Evolutionary conservation across 2,113 vertebrate genomes (phyloP).

Genomic region (Trematomus loennbergii): DNA sequence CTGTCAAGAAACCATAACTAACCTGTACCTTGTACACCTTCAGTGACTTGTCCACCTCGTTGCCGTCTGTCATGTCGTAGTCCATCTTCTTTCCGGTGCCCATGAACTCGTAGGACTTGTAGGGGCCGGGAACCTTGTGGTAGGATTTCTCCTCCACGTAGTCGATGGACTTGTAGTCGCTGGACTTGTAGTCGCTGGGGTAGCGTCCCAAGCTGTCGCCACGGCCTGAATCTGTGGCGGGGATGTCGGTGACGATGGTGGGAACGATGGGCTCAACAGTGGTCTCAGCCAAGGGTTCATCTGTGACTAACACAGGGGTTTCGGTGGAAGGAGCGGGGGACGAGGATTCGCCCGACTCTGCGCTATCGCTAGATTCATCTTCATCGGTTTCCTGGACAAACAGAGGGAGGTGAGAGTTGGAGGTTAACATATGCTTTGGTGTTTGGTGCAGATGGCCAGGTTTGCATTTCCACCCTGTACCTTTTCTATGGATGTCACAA

Average conservation of each 20-base stretch:
- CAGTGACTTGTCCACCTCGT: slow-evolving; percentile 81
- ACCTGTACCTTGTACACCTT: slow-evolving; percentile 80
- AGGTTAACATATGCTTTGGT: not conserved
- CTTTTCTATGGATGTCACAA: not conserved
- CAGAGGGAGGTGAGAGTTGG: not conserved
- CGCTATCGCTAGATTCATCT: slow-evolving; percentile 74
- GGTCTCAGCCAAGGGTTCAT: slow-evolving; percentile 51
- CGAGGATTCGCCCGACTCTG: slow-evolving; percentile 77
- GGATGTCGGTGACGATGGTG: slow-evolving; percentile 68
- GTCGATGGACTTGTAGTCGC: slow-evolving; percentile 79
- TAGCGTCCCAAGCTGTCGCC: slow-evolving; percentile 81
- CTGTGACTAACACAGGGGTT: slow-evolving; percentile 58
- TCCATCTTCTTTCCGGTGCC: slow-evolving; percentile 71
- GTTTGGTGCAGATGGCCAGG: not conserved
- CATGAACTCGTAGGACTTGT: slow-evolving; percentile 80
- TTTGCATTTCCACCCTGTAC: not conserved
- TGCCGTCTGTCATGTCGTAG: slow-evolving; percentile 62
- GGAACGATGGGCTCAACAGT: slow-evolving; percentile 60
- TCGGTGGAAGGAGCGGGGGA: slow-evolving; percentile 46
- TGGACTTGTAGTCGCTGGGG: slow-evolving; percentile 74
- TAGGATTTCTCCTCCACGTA: slow-evolving; percentile 78
- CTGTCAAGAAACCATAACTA: not conserved
- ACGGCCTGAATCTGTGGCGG: slow-evolving; percentile 66
- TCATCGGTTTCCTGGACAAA: slow-evolving; percentile 73
- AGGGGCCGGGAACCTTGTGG: slow-evolving; percentile 73